phyloP scores from a whole-genome alignment of 2,888 invertebrate species.

The Agrochola lychnidis region DNA sequence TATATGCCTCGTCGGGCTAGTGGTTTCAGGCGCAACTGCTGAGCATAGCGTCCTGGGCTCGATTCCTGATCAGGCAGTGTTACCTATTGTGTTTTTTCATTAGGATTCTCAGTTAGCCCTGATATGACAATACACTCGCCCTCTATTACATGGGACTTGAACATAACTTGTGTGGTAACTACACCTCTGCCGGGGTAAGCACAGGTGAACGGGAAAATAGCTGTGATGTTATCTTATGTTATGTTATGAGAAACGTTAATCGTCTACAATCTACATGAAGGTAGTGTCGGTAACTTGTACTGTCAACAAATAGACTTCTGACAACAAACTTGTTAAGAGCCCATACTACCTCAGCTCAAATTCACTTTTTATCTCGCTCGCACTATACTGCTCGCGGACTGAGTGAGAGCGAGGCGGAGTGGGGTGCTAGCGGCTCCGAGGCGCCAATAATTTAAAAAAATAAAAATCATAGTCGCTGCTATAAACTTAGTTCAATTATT shows the following conservation, averaged over 20 bases:
- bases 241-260: not conserved
- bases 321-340: slow-evolving; percentile 20
- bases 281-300: slow-evolving; percentile 20
- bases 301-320: slow-evolving; percentile 13
- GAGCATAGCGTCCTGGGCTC: not conserved
- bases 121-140: not conserved
- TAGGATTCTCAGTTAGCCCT: not conserved
- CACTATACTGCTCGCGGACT: no score
- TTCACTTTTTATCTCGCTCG: no score
- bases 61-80: not conserved
- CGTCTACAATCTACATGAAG: not conserved
- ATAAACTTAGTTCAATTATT: no score
- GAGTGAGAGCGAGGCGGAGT: no score
- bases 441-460: no score
- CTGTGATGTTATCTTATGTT: not conserved
- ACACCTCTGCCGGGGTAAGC: not conserved
- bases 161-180: not conserved
- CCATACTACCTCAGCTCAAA: no score
- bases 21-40: not conserved
- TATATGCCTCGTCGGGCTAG: not conserved
- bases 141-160: not conserved
- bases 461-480: no score
- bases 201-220: not conserved
- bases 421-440: no score
- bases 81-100: not conserved